Conservation (phyloP, 2,888 invertebrate genomes). For the Spatulosminthurus flaviceps region DNA sequence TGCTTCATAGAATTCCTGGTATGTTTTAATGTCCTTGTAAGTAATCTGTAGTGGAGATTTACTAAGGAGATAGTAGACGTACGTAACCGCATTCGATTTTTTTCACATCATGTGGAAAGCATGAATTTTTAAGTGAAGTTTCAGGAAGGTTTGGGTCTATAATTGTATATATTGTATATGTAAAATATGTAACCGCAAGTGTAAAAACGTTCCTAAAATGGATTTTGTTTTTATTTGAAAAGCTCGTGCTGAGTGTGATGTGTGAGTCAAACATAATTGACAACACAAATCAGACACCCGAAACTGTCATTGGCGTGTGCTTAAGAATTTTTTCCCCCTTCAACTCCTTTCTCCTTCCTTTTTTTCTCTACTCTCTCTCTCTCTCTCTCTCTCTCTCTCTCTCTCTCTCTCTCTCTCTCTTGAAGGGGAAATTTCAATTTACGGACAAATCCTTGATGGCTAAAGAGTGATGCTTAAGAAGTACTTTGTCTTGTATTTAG, state of each 20-base stretch:
- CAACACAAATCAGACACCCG: constrained; percentile 32
- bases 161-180: background rate
- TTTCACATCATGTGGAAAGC: background rate
- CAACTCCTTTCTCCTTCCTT: background rate
- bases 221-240: constrained; percentile 19
- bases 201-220: constrained; percentile 11
- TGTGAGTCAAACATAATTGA: constrained; percentile 26
- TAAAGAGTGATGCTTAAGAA: constrained; percentile 13
- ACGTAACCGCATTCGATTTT: too few species aligned
- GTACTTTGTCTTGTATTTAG: constrained; percentile 6
- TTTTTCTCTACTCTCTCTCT: background rate
- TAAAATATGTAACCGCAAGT: background rate
- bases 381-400: background rate
- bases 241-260: background rate
- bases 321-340: constrained; percentile 9
- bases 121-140: background rate
- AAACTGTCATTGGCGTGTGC: constrained; percentile 10
- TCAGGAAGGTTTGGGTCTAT: background rate
- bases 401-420: background rate
- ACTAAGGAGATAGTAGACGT: background rate
- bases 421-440: background rate
- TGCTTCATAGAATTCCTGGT: constrained; percentile 14
- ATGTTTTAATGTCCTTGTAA: background rate
- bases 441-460: constrained; percentile 4
- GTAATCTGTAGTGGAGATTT: background rate